Base-by-base conservation (phyloP, 2,113 vertebrate genomes). In the Arothron firmamentum region DNA sequence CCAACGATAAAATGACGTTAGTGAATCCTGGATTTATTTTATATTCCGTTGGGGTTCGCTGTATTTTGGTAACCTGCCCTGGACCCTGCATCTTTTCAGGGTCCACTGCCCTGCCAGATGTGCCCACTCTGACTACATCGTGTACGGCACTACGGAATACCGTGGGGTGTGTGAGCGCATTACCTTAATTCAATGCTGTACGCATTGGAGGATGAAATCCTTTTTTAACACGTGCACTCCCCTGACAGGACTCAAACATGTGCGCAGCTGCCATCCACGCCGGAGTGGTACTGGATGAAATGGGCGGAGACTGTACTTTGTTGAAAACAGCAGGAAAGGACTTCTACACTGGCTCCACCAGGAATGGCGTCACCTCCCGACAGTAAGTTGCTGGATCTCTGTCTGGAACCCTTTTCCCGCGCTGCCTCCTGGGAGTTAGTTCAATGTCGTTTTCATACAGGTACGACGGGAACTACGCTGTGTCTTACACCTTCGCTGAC, bases 241-340 rank as follows among this genome's bases (percentile, higher is more conserved):
- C 34, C 15, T n/a, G 13, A 52, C 73, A 92, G 91, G 90, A 92
- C 78, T 92, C 91, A 0, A 88, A 84, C 52, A 89, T 87, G 71
- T 92, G 91, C 52, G 91, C 91, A 3, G 88, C 91, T 17, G 91
- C 88, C 0, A 86, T 92, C 59, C 91, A 92, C 8, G 88, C 89
- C 0, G 91, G 91, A 3, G 90, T 91, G 65, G 10, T 91, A 2
- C 67, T 89, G 9, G 87, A 88, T 20, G 88, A 89, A 0, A 16
- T 28, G 0, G 91, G 91, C 49, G 91, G 91, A 54, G 91, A 92
- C 56, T 90, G 88, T 54, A 91, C 90, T 14, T 28, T 92, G 65
- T 23, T 92, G 34, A 92, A 91, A 72, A 49, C 54, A 16, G 55
- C 63, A 0, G 91, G 90, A 25, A 80, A 79, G 70, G 47, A 76